Evolutionary conservation across 2,797 vertebrate species (phyloP), one percentile per base, ranked within the genome.

Genomic region (Gallinago nigripennis): DNA sequence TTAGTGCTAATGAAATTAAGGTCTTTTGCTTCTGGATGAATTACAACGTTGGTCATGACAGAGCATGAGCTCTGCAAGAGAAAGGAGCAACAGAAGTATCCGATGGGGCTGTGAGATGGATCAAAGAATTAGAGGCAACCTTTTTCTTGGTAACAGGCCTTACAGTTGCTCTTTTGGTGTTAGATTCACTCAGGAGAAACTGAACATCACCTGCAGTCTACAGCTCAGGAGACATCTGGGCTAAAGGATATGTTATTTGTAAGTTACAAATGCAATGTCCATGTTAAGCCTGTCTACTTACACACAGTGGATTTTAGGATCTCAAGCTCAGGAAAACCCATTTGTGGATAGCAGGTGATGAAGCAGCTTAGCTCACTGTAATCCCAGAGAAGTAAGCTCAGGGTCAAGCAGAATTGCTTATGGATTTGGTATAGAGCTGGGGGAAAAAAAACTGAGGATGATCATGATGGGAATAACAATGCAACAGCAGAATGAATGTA

Each of bases 1-100:
- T 94, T 65, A 75, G 57, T 3, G 0, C 57, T 96, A 94, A 95
- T 93, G 84, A 57, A 95, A 93, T 94, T 87, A 92, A 89, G 31
- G 31, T 6, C 60, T 78, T 94, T 68, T 71, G 19, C 31, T 71
- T 54, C 54, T 80, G 61, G 58, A 61, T 65, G 72, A 69, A 43
- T 81, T 71, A 14, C 3, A 10, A 12, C n/a, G 50, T 43, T 58
- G 20, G 39, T 31, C 43, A 15, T 60, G 51, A 15, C 28, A 43
- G 78, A 70, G 10, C 37, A 43, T 3, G 5, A 33, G 16, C 8
- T 71, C 63, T 69, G 56, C 39, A 30, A 57, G n/a, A 64, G 53
- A 72, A 63, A 81, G 69, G 53, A 45, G 33, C 12, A 43, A 33
- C 18, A 71, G 41, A 37, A 73, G 1, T 13, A 23, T 14, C 60